Evolutionary conservation across 2,797 vertebrate species (phyloP).

Genomic region (Hippopotamyrus pictus): DNA sequence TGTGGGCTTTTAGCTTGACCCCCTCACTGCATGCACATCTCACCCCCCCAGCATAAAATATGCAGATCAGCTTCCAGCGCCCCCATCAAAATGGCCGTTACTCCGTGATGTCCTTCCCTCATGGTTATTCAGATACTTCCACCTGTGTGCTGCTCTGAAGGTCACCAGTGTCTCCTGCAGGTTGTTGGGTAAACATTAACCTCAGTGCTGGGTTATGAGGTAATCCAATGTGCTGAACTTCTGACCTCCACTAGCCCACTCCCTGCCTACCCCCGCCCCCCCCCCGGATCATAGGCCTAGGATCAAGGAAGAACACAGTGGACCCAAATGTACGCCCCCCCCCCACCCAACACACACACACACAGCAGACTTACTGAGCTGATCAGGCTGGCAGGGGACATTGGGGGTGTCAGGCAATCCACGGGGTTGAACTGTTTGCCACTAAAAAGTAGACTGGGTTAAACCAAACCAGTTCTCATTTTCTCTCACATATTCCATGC

Average conservation of each 20-base stretch:
- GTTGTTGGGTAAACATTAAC: constrained; percentile 29
- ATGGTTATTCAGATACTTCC: not conserved
- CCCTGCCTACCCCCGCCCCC: not conserved
- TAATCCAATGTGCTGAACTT: not conserved
- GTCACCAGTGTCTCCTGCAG: not conserved
- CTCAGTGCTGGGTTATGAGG: not conserved
- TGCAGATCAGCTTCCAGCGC: not conserved
- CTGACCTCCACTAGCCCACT: not conserved
- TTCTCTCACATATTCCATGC: not conserved
- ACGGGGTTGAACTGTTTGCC: not conserved
- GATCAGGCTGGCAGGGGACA: not conserved
- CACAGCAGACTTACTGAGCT: not conserved
- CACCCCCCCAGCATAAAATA: not conserved
- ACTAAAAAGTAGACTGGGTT: not conserved
- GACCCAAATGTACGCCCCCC: not conserved
- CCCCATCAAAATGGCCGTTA: not conserved
- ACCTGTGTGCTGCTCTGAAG: not conserved
- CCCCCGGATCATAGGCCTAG: not conserved
- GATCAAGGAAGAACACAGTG: not conserved
- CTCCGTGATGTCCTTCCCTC: not conserved
- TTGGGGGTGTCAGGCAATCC: not conserved
- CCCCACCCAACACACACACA: too few relatives aligned
- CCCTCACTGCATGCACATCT: not conserved
- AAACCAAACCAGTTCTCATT: not conserved
- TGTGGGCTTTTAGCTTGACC: not conserved